A percentile compares a stretch with the other conserved stretches of the same genome.
Evolutionary conservation across 2,113 vertebrate species (phyloP).

Genomic region (Kobus ellipsiprymnus): DNA sequence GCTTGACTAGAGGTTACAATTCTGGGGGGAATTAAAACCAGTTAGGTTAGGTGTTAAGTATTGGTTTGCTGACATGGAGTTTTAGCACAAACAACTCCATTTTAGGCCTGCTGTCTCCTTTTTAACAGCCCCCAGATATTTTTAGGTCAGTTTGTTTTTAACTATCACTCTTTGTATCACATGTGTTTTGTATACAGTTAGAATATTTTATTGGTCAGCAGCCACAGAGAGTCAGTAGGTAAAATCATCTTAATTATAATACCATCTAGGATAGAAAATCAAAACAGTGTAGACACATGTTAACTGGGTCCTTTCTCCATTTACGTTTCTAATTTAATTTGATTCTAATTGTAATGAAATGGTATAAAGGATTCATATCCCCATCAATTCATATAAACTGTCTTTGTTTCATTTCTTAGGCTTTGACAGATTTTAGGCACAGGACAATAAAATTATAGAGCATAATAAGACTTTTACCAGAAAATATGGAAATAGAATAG

Average conservation of each 20-base stretch:
- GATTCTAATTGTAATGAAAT: not conserved
- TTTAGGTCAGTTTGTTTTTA: conserved; percentile 10
- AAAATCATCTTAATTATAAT: conserved; percentile 8
- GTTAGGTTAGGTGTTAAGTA: not conserved
- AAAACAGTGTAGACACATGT: not conserved
- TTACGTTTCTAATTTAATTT: not conserved
- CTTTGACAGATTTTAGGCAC: conserved; percentile 10
- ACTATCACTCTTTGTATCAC: not conserved
- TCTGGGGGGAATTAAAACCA: not conserved
- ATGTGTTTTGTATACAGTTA: not conserved
- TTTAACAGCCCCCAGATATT: not conserved
- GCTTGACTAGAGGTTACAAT: not conserved
- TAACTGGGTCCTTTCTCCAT: not conserved
- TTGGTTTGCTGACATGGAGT: not conserved
- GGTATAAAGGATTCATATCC: not conserved
- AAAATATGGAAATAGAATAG: conserved; percentile 11
- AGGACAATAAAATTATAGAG: not conserved
- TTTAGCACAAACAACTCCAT: not conserved
- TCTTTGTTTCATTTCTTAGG: conserved; percentile 30
- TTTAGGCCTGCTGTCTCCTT: not conserved
- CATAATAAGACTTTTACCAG: not conserved
- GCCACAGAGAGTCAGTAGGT: not conserved
- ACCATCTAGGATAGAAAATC: not conserved
- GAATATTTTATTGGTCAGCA: not conserved
- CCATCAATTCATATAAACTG: not conserved